phyloP scores from a whole-genome alignment of 2,797 vertebrate species.

The Melanotaenia nigrans region DNA sequence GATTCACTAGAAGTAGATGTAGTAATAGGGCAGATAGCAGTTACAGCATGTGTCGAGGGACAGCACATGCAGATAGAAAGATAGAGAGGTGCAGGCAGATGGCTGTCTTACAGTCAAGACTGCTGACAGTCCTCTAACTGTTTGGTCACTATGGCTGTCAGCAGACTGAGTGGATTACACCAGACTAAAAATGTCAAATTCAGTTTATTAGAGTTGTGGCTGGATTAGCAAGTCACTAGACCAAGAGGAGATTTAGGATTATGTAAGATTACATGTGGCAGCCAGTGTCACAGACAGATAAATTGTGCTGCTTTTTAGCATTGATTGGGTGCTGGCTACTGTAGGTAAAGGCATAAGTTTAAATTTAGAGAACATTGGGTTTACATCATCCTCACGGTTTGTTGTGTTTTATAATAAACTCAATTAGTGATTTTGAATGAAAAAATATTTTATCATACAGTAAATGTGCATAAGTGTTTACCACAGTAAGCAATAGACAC shows the following conservation, averaged over 20 bases:
- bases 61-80: background rate
- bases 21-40: slow-evolving; percentile 10
- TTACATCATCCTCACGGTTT: background rate
- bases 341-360: background rate
- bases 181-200: slow-evolving; percentile 49
- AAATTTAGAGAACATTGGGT: background rate
- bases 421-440: background rate
- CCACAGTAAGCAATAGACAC: background rate
- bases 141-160: slow-evolving; percentile 59
- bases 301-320: slow-evolving; percentile 30
- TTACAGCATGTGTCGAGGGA: slow-evolving; percentile 16
- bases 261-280: slow-evolving; percentile 61
- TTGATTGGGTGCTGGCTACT: background rate
- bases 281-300: slow-evolving; percentile 37
- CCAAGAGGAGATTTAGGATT: slow-evolving; percentile 70
- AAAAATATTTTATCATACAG: too few relatives aligned
- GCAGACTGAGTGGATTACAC: slow-evolving; percentile 70
- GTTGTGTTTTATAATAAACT: too few relatives aligned
- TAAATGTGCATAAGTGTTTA: too few relatives aligned
- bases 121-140: slow-evolving; percentile 37
- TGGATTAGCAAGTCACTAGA: slow-evolving; percentile 67
- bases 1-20: slow-evolving; percentile 14
- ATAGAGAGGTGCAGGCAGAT: slow-evolving; percentile 3
- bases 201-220: slow-evolving; percentile 55
- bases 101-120: slow-evolving; percentile 46